Conservation (phyloP, 1,140 invertebrate genomes). For the Heliconius himera region DNA sequence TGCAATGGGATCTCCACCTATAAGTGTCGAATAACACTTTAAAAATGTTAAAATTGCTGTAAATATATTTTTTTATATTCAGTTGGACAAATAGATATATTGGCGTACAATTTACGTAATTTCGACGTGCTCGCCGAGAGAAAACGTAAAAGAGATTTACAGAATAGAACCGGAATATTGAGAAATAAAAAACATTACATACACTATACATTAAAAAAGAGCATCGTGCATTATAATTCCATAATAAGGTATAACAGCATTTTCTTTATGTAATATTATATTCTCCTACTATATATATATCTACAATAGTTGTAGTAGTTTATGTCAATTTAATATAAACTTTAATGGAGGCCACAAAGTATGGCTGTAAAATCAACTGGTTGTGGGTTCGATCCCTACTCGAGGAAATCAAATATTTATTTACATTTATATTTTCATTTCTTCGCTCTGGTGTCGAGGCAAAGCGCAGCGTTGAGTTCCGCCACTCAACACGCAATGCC, state of each 20-base stretch:
- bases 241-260: conserved; percentile 61
- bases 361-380: too few relatives aligned
- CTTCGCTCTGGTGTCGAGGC: too few relatives aligned
- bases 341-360: background rate
- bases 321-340: background rate
- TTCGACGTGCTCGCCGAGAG: conserved; percentile 64
- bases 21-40: background rate
- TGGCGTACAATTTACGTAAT: conserved; percentile 72
- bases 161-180: conserved; percentile 34
- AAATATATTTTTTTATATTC: conserved; percentile 36
- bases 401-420: too few relatives aligned
- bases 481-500: too few relatives aligned
- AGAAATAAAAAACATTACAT: conserved; percentile 45
- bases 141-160: conserved; percentile 45
- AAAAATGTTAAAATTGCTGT: background rate
- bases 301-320: background rate
- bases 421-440: too few relatives aligned
- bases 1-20: too few relatives aligned
- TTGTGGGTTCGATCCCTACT: too few relatives aligned
- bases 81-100: conserved; percentile 79
- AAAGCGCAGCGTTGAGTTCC: too few relatives aligned
- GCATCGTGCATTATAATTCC: conserved; percentile 70
- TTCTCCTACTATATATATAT: too few relatives aligned
- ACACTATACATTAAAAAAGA: conserved; percentile 61
- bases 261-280: background rate